Conservation (phyloP, 2,797 vertebrate genomes). For the Pyrocephalus nanus region DNA sequence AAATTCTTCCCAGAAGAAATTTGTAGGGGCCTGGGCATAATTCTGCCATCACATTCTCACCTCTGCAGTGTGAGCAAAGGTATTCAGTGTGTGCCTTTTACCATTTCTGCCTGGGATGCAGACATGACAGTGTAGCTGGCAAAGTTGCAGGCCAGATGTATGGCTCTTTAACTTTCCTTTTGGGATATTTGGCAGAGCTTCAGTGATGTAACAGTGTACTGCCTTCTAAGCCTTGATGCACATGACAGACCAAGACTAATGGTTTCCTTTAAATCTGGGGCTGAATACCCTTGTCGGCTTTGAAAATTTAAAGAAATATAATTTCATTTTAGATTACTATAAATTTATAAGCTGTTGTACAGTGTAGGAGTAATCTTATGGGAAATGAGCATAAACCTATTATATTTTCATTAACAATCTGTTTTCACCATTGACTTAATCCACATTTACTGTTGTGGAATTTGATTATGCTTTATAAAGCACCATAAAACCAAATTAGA, state of each 20-base stretch:
- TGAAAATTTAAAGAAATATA: conserved; percentile 74
- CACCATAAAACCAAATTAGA: conserved; percentile 58
- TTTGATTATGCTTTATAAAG: conserved; percentile 66
- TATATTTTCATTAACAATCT: conserved; percentile 75
- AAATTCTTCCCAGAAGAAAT: conserved; percentile 33
- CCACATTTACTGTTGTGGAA: conserved; percentile 66
- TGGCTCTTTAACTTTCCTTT: conserved; percentile 38
- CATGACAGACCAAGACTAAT: conserved; percentile 75
- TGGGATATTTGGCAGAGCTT: conserved; percentile 53
- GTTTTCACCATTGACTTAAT: conserved; percentile 67
- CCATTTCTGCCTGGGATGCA: background rate
- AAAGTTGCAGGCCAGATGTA: conserved; percentile 59
- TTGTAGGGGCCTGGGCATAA: background rate
- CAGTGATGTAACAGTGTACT: conserved; percentile 54
- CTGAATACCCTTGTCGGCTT: conserved; percentile 69
- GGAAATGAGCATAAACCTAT: conserved; percentile 67
- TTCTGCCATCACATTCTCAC: conserved; percentile 57
- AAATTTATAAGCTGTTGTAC: conserved; percentile 74
- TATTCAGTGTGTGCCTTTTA: background rate
- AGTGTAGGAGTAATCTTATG: conserved; percentile 63
- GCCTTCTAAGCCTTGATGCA: conserved; percentile 69
- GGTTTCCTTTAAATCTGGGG: conserved; percentile 72
- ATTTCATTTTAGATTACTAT: conserved; percentile 72
- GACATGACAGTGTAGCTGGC: background rate
- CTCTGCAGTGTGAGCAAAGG: background rate